Evolutionary conservation across 1,140 invertebrate genomes (phyloP).

Genomic region (Drosophila nikananu): DNA sequence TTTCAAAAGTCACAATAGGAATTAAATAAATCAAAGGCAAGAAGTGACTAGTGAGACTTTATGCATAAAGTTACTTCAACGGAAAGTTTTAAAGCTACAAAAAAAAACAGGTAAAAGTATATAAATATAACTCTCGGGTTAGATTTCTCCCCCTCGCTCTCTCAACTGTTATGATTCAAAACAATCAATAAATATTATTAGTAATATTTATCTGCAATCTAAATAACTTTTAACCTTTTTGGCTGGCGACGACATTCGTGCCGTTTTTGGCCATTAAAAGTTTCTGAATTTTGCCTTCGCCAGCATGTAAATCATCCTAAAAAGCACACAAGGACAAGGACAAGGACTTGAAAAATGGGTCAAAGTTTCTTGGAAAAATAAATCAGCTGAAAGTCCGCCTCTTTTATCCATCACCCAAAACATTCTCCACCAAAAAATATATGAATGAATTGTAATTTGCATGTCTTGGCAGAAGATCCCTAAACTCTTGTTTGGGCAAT

Average conservation of each 20-base stretch:
- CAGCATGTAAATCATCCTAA: conserved; percentile 37
- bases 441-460: conserved; percentile 31
- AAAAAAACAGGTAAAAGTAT: too few species aligned
- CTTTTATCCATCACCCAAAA: neutral
- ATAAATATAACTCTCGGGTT: neutral
- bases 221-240: conserved; percentile 23
- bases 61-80: conserved; percentile 18
- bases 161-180: neutral
- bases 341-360: conserved; percentile 43
- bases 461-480: neutral
- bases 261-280: conserved; percentile 35
- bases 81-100: neutral
- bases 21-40: conserved; percentile 32
- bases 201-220: too few species aligned
- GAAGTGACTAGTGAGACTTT: conserved; percentile 10
- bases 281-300: conserved; percentile 19
- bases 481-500: conserved; percentile 15
- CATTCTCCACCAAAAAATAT: too few species aligned
- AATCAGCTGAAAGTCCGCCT: conserved; percentile 7
- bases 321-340: conserved; percentile 18
- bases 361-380: conserved; percentile 24
- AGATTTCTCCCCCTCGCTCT: neutral
- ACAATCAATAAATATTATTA: conserved; percentile 15
- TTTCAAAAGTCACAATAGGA: conserved; percentile 12
- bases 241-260: conserved; percentile 2